Conservation (phyloP, 1,140 invertebrate genomes). For the Chymomyza costata region DNA sequence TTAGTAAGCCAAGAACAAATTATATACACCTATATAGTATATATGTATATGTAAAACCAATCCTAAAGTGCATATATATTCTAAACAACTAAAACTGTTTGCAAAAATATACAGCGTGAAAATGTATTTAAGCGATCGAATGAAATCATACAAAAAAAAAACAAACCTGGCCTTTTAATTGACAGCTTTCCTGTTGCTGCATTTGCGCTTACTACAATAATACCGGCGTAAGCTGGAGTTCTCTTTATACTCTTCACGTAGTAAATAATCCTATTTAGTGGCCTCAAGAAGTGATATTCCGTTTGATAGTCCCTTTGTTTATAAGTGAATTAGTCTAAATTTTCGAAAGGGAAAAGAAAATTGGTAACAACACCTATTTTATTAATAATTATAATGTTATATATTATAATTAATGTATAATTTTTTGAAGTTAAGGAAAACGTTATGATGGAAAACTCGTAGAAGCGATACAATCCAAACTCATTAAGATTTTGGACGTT, state of each 20-base stretch:
- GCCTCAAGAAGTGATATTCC: too few relatives aligned
- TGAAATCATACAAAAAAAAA: conserved; percentile 21
- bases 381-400: too few relatives aligned
- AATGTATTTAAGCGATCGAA: conserved; percentile 42
- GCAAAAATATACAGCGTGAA: conserved; percentile 30
- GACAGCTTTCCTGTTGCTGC: conserved; percentile 43
- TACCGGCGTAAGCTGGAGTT: neutral
- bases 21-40: conserved; percentile 13
- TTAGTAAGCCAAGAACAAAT: conserved; percentile 67
- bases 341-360: too few relatives aligned
- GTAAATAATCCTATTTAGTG: too few relatives aligned
- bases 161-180: conserved; percentile 8
- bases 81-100: conserved; percentile 46
- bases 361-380: too few relatives aligned
- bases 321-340: too few relatives aligned
- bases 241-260: neutral
- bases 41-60: conserved; percentile 47
- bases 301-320: too few relatives aligned
- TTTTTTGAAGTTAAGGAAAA: too few relatives aligned
- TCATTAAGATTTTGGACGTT: too few relatives aligned
- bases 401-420: too few relatives aligned
- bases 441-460: too few relatives aligned
- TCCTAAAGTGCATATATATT: conserved; percentile 51
- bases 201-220: conserved; percentile 40
- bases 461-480: too few relatives aligned